Conservation (phyloP, 2,113 vertebrate species). For the Camarhynchus parvulus region DNA sequence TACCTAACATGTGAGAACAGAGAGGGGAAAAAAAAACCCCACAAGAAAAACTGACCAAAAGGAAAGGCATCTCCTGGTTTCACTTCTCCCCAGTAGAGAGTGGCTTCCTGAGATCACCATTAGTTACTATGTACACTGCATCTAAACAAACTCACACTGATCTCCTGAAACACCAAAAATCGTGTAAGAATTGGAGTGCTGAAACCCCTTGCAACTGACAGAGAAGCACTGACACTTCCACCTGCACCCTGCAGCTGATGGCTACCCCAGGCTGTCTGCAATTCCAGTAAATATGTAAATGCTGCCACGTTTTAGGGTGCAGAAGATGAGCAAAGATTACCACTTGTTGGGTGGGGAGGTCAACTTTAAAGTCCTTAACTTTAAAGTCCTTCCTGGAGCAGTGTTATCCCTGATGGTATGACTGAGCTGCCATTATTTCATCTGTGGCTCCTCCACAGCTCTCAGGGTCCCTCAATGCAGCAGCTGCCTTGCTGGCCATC, state of each 20-base stretch:
- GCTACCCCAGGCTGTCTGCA: not conserved
- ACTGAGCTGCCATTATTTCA: not conserved
- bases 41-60: not conserved
- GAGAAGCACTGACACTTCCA: not conserved
- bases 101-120: not conserved
- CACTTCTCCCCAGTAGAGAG: not conserved
- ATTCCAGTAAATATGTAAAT: not conserved
- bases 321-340: not conserved
- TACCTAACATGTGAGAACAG: not conserved
- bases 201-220: not conserved
- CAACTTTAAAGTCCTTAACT: not conserved
- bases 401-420: not conserved
- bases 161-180: not conserved
- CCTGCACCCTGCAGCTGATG: not conserved
- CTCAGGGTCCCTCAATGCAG: not conserved
- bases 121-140: not conserved
- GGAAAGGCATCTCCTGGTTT: not conserved
- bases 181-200: not conserved
- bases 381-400: not conserved
- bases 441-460: not conserved
- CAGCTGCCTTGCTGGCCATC: not conserved
- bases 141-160: not conserved
- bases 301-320: not conserved
- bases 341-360: not conserved
- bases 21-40: rapidly evolving